Evolutionary conservation across 2,888 invertebrate species (phyloP).

Genomic region (Drosophila cracens): DNA sequence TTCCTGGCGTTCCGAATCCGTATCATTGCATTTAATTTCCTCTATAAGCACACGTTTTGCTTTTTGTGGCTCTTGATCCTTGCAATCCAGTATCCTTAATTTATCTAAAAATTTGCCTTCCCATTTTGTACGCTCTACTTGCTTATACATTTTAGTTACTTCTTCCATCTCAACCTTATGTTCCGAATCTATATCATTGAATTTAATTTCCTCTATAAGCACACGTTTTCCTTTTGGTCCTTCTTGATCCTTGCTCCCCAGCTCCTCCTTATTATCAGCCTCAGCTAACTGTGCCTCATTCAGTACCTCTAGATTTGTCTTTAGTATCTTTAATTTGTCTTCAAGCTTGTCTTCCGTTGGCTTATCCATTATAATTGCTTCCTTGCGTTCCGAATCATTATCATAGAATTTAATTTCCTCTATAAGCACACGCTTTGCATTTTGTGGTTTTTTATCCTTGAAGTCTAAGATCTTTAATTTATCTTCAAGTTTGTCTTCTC

Average conservation of each 20-base stretch:
- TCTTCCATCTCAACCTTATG: too few relatives aligned
- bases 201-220: neutral
- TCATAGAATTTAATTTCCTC: conserved; percentile 28
- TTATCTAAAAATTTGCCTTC: neutral
- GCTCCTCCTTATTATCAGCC: neutral
- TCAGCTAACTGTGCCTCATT: neutral
- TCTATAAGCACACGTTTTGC: conserved; percentile 43
- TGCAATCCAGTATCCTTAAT: conserved; percentile 13
- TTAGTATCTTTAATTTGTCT: neutral
- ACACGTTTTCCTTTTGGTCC: neutral
- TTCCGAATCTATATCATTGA: neutral
- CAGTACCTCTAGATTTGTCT: conserved; percentile 25
- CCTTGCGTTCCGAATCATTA: neutral
- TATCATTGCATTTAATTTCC: conserved; percentile 16
- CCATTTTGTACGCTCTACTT: too few relatives aligned
- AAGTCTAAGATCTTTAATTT: conserved; percentile 11
- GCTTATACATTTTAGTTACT: too few relatives aligned
- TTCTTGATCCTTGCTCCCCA: neutral
- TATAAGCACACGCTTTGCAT: conserved; percentile 32
- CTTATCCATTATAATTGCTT: neutral
- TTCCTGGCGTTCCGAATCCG: neutral
- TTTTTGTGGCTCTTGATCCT: neutral
- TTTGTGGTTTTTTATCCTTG: neutral
- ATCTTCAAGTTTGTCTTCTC: neutral
- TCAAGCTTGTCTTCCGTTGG: neutral